Base-by-base conservation (phyloP, 1,140 invertebrate species). In the Myzus persicae region DNA sequence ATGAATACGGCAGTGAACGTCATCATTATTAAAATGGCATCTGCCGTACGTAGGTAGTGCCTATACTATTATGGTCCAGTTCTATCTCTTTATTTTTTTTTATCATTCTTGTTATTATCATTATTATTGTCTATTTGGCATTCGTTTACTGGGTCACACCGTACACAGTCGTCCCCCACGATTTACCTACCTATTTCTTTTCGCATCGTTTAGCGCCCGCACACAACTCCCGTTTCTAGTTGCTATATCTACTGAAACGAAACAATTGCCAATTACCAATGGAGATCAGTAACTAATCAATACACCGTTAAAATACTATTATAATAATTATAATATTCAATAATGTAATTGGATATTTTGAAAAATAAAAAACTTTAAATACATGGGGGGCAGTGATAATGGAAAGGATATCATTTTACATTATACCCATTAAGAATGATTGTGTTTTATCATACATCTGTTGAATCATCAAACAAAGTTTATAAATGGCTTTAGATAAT, bases 91-190 rank as follows among this genome's bases (percentile, higher is more conserved):
- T n/a, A 76, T 76, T 76, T 76, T n/a, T 76, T 59, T 76, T 76
- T 76, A 22, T 51, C 24, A 51, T 51, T 51, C 22, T 51, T 22
- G 5, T 51, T 51, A 51, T 24, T 22, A 51, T 51, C 48, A 51
- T n/a, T n/a, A 18, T 85, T 85, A 85, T 85, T 44, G 38, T 44
- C 84, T 31, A 85, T 85, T 85, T 26, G 8, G 40, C 14, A 85
- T 85, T 85, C 84, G 26, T 85, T 85, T 85, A 85, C 84, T 85
- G 84, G 42, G 84, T 85, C 84, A 85, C 9, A 85, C 59, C 31
- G 31, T 67, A n/a, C 11, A 76, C 38, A 85, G 42, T n/a, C 84
- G 84, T 85, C 84, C 84, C 59, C 38, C 84, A 46, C 84, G 84
- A 42, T 85, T n/a, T 85, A 26, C 42, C 59, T 76, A 76, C 59